Percentiles rank a stretch among this genome's conserved stretches.
phyloP scores from a whole-genome alignment of 2,888 invertebrate genomes.

The Xiphydria camelus region DNA sequence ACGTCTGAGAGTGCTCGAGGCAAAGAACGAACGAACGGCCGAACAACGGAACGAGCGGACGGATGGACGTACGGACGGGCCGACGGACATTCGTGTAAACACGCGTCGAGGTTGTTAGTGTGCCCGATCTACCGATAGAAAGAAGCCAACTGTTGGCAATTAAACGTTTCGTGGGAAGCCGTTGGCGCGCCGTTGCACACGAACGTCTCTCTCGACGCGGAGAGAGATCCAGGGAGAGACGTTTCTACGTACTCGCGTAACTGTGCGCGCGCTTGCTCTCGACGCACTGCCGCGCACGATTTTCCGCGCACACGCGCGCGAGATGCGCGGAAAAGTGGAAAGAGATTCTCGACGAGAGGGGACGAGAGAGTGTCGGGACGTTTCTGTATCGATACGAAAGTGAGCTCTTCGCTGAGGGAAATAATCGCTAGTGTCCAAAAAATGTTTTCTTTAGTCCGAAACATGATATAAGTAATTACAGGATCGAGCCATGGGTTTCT shows the following conservation, averaged over 20 bases:
- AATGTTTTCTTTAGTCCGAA: too few relatives aligned
- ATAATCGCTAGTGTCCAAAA: too few relatives aligned
- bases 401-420: not conserved
- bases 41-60: not conserved
- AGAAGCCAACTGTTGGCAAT: slow-evolving; percentile 29
- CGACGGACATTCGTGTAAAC: slow-evolving; percentile 29
- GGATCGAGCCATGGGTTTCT: too few relatives aligned
- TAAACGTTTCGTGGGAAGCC: slow-evolving; percentile 24
- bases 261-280: not conserved
- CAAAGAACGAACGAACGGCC: not conserved
- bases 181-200: slow-evolving; percentile 14
- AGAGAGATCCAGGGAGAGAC: not conserved
- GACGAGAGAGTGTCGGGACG: too few relatives aligned
- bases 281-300: not conserved
- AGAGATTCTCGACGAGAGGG: not conserved
- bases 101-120: slow-evolving; percentile 25
- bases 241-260: not conserved
- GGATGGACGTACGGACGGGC: not conserved
- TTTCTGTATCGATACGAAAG: too few relatives aligned
- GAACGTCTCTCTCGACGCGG: too few relatives aligned
- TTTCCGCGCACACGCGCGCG: not conserved
- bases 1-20: slow-evolving; percentile 3
- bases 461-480: too few relatives aligned
- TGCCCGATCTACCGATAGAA: slow-evolving; percentile 27
- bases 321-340: not conserved